A percentile compares a stretch with the other conserved stretches of the same genome.
Conservation (phyloP, 2,888 invertebrate genomes). For the Agriopis marginaria region DNA sequence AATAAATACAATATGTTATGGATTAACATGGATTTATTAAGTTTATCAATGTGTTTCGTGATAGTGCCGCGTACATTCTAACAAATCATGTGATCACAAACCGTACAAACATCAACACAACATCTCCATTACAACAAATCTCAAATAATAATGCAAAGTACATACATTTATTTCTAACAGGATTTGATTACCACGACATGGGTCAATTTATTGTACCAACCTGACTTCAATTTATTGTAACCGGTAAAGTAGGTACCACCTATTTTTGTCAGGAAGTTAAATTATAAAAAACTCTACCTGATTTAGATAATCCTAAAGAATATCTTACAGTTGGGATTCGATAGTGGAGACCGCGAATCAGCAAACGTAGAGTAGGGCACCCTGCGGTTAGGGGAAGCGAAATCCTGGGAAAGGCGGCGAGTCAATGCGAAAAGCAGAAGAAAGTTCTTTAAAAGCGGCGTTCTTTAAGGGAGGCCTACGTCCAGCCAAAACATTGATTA, state of each 20-base stretch:
- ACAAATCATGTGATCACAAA: slow-evolving; percentile 76
- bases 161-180: slow-evolving; percentile 3
- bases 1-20: slow-evolving; percentile 54
- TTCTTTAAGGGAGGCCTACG: no score
- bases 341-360: no score
- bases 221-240: neutral
- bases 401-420: no score
- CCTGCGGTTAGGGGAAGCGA: no score
- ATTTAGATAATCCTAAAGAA: neutral
- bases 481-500: no score
- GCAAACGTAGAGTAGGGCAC: no score
- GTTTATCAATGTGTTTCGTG: slow-evolving; percentile 81
- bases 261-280: neutral
- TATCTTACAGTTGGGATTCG: no score
- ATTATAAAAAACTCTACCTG: neutral
- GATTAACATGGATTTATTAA: slow-evolving; percentile 84
- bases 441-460: no score
- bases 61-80: slow-evolving; percentile 78
- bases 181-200: slow-evolving; percentile 5
- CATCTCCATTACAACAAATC: slow-evolving; percentile 55
- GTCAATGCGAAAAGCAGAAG: no score
- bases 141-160: slow-evolving; percentile 33
- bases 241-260: neutral
- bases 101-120: slow-evolving; percentile 69
- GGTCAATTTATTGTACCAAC: neutral